phyloP scores from a whole-genome alignment of 2,888 invertebrate genomes.

The Lottia gigantea region DNA sequence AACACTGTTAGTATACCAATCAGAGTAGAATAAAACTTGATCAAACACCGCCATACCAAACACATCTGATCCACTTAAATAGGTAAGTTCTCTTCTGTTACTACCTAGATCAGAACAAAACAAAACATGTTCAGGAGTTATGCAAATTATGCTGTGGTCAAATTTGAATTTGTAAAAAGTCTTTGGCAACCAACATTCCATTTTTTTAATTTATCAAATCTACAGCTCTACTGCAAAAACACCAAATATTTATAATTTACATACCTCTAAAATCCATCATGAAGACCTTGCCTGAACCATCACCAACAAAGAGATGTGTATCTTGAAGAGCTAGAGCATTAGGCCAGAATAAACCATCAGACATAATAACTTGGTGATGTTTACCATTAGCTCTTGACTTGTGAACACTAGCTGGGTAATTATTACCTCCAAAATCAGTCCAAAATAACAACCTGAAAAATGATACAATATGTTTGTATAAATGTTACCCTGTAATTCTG shows the following conservation, averaged over 20 bases:
- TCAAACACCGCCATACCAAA: conserved; percentile 45
- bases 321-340: conserved; percentile 45
- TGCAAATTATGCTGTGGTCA: no score
- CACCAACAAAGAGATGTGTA: conserved; percentile 50
- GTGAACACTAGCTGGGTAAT: conserved; percentile 39
- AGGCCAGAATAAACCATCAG: conserved; percentile 46
- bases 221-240: no score
- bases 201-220: no score
- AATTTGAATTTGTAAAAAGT: no score
- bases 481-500: no score
- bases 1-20: conserved; percentile 44
- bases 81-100: conserved; percentile 35
- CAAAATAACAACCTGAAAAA: conserved; percentile 50
- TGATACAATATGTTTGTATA: conserved; percentile 7
- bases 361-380: conserved; percentile 39
- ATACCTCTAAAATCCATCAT: conserved; percentile 49
- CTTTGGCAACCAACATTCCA: no score
- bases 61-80: conserved; percentile 41
- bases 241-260: no score
- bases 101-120: conserved; percentile 27
- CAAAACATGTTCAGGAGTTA: no score
- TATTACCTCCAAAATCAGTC: conserved; percentile 49
- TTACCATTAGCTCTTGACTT: conserved; percentile 43
- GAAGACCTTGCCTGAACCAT: conserved; percentile 48
- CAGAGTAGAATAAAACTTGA: conserved; percentile 46